Evolutionary conservation across 2,888 invertebrate species (phyloP).

Genomic region (Rhimphoctona megacephalus): DNA sequence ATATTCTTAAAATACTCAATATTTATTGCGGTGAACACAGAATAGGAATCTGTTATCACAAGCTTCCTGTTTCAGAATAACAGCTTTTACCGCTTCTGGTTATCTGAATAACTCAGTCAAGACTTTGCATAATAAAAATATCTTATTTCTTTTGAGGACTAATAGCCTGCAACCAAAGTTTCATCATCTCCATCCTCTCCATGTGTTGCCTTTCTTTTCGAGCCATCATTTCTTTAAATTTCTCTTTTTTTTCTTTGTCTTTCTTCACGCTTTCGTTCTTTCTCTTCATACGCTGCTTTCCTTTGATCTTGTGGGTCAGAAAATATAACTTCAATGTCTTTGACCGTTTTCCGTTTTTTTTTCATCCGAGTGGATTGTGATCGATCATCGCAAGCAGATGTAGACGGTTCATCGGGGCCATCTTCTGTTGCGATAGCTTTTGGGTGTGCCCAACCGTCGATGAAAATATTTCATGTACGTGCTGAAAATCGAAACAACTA

Average conservation of each 20-base stretch:
- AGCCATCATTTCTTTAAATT: not conserved
- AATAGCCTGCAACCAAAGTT: not conserved
- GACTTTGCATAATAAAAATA: not conserved
- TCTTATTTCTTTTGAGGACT: not conserved
- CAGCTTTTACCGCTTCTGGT: not conserved
- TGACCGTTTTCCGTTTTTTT: not conserved
- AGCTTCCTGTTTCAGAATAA: not conserved
- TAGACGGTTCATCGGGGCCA: not conserved
- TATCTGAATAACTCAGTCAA: constrained; percentile 1
- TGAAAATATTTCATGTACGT: constrained; percentile 16
- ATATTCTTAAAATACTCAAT: not conserved
- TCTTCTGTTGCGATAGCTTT: constrained; percentile 13
- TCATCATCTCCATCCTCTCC: constrained; percentile 18
- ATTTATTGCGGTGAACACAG: not conserved
- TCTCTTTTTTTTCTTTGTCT: constrained; percentile 9
- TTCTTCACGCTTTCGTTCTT: constrained; percentile 7
- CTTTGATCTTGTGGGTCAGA: not conserved
- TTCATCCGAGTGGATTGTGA: not conserved
- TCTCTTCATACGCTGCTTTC: not conserved
- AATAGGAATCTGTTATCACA: not conserved
- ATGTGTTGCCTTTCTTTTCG: constrained; percentile 7
- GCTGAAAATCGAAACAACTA: constrained; percentile 2
- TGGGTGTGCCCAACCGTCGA: constrained; percentile 7
- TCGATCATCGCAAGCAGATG: not conserved
- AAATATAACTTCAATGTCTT: not conserved